Base-by-base conservation (phyloP, 2,797 vertebrate species). In the Gobionotothen gibberifrons region DNA sequence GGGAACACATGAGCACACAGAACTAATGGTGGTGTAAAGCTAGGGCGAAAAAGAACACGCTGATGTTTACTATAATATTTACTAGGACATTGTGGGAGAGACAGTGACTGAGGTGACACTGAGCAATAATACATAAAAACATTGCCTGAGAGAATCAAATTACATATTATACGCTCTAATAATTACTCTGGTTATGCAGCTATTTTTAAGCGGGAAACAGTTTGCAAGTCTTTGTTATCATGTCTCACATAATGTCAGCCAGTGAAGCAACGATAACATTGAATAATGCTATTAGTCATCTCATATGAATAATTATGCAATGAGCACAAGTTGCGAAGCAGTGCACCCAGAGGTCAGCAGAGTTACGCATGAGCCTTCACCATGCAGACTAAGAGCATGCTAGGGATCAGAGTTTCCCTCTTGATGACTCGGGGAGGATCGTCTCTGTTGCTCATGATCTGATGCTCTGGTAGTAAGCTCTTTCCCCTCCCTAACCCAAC, bases 161-260 rank as follows among this genome's bases (percentile, higher is more conserved):
- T 91, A 92, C 81, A 93, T 90, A 83, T 87, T 82, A 79, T 78
- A 90, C 74, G 89, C 92, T 93, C 91, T 85, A 92, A 89, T 92
- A 91, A 91, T 78, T 87, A 74, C 74, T 88, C 54, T 74, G 76
- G 86, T 86, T 90, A 80, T 85, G 81, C 58, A 71, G 86, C 74
- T 86, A 87, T 92, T 86, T 92, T 88, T 70, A 79, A 79, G 32
- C 6, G 32, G 32, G 59, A 59, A 69, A 60, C 46, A 80, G 39
- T 29, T 82, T 83, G 79, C 84, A 83, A 84, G 53, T 77, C 63
- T 69, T 52, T 66, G 42, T 74, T 69, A 66, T 56, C 56, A 48
- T 44, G 48, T 55, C 49, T 57, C 55, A 73, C 19, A 64, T 69
- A 69, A 69, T 79, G 82, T 57, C 79, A 82, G 32, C 64, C 74